Percentiles rank a stretch among this genome's conserved stretches.
These are phyloP conservation scores for Helogale parvula DNA, from an alignment of 2,113 vertebrate species.

Conservation along the genomic window DNA sequence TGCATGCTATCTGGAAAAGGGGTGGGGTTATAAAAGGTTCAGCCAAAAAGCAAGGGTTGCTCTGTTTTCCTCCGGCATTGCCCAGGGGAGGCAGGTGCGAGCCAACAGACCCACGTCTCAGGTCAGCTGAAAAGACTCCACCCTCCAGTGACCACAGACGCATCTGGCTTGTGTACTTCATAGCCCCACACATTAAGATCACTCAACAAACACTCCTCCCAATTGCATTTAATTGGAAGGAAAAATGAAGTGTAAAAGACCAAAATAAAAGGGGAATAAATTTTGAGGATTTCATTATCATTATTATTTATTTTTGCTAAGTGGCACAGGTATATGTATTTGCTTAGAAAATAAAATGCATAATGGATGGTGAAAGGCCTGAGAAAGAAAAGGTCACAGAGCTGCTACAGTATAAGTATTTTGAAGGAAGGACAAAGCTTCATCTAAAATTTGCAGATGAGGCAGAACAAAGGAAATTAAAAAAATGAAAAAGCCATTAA, in stretches of 20 bases:
- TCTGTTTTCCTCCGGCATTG: conserved; percentile 24
- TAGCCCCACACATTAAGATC: background rate
- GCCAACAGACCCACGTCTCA: background rate
- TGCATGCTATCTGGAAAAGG: background rate
- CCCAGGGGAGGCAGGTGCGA: conserved; percentile 42
- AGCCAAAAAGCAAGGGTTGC: conserved; percentile 51
- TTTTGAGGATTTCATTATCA: background rate
- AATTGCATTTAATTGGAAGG: background rate
- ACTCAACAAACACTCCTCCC: background rate
- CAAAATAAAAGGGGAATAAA: background rate
- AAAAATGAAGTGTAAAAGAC: background rate
- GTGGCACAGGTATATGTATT: background rate
- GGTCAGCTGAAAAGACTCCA: conserved; percentile 41
- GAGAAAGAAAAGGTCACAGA: background rate
- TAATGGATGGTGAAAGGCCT: background rate
- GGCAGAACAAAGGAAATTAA: background rate
- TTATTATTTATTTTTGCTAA: background rate
- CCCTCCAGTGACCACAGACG: background rate
- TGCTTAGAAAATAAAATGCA: background rate
- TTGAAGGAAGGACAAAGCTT: background rate
- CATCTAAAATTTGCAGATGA: background rate
- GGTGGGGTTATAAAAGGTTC: background rate
- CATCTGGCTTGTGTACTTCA: background rate
- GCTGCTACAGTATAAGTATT: background rate
- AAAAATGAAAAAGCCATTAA: background rate